These are phyloP conservation scores for Schizaphis graminum DNA, from an alignment of 2,888 invertebrate species.

Conservation along the genomic window DNA sequence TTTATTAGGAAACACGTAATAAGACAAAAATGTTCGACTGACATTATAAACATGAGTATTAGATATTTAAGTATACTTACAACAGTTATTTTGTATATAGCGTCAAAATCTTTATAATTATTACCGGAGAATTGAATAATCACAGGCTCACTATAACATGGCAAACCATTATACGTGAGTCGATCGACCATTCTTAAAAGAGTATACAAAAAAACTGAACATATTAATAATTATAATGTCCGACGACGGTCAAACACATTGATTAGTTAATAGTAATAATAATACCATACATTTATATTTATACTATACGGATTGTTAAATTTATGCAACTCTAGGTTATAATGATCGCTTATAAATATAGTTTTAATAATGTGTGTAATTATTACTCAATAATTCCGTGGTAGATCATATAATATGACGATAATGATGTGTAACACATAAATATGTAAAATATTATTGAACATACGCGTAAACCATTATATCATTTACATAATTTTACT, in stretches of 20 bases:
- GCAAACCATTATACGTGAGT: too few relatives aligned
- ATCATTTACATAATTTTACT: too few relatives aligned
- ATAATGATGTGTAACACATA: not conserved
- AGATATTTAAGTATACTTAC: not conserved
- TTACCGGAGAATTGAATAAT: not conserved
- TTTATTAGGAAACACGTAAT: not conserved
- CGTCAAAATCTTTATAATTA: too few relatives aligned
- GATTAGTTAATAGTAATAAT: not conserved
- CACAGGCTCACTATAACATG: not conserved
- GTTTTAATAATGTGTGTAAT: too few relatives aligned
- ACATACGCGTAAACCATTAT: not conserved
- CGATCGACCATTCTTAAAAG: too few relatives aligned
- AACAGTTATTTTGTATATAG: not conserved
- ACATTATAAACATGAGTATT: not conserved
- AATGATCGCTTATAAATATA: too few relatives aligned
- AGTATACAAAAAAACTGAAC: not conserved
- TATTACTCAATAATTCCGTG: too few relatives aligned
- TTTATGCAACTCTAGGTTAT: not conserved
- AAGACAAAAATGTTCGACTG: not conserved
- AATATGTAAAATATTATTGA: not conserved
- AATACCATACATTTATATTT: not conserved
- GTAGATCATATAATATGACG: too few relatives aligned
- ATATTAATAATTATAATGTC: not conserved
- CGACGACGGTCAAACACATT: not conserved
- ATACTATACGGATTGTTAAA: not conserved